phyloP scores from a whole-genome alignment of 1,140 invertebrate genomes.

The Drosophila ambigua region DNA sequence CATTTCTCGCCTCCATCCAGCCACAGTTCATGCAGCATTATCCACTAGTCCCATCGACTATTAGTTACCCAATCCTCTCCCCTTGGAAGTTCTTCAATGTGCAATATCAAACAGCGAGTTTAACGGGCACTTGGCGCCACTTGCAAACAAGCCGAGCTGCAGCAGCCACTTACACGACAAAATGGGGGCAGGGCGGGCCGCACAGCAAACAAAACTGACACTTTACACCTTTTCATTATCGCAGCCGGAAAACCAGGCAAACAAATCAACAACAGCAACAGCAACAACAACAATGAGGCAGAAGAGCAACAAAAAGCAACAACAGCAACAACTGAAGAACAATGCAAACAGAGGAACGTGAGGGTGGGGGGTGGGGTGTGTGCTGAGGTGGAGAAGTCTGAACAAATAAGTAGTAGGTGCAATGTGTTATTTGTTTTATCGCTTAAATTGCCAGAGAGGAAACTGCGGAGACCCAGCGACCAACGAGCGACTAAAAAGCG shows the following conservation, averaged over 20 bases:
- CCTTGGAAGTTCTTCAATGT: slow-evolving; percentile 3
- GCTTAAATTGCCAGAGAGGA: slow-evolving; percentile 65
- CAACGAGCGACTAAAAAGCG: slow-evolving; percentile 78
- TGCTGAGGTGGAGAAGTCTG: slow-evolving; percentile 22
- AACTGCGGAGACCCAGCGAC: slow-evolving; percentile 14
- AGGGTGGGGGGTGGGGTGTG: not conserved
- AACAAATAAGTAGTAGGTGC: slow-evolving; percentile 79
- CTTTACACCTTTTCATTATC: slow-evolving; percentile 81
- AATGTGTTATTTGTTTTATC: slow-evolving; percentile 80
- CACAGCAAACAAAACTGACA: slow-evolving; percentile 75
- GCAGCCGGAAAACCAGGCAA: slow-evolving; percentile 49
- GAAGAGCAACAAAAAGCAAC: slow-evolving; percentile 30
- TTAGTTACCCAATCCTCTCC: not conserved
- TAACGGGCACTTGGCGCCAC: slow-evolving; percentile 28
- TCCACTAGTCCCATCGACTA: not conserved
- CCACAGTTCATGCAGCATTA: too few relatives aligned
- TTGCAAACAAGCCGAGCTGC: slow-evolving; percentile 23
- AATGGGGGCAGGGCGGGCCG: slow-evolving; percentile 34
- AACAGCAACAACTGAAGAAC: slow-evolving; percentile 27
- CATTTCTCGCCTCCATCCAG: too few relatives aligned
- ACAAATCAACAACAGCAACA: slow-evolving; percentile 60
- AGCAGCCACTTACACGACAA: slow-evolving; percentile 59
- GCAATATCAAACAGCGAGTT: slow-evolving; percentile 1
- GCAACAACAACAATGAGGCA: slow-evolving; percentile 20
- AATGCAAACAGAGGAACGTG: slow-evolving; percentile 48